Evolutionary conservation across 2,888 invertebrate species (phyloP).

Genomic region (Tachina lurida): DNA sequence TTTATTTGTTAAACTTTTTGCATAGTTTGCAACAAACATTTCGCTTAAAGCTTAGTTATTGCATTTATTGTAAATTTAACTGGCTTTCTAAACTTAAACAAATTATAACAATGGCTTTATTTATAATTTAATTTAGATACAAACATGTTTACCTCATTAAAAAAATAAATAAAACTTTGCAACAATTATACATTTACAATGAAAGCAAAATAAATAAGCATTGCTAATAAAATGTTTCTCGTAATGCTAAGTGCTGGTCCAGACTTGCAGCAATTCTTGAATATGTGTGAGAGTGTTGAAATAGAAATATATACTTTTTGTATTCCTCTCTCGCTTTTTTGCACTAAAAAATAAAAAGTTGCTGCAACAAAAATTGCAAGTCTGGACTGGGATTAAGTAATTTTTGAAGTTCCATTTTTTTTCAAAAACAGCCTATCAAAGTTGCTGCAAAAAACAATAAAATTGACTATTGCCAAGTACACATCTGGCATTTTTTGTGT

Average conservation of each 20-base stretch:
- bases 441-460: neutral
- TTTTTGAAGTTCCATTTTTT: conserved; percentile 22
- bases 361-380: too few species aligned
- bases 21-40: conserved; percentile 16
- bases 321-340: too few species aligned
- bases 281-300: too few species aligned
- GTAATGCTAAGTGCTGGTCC: too few species aligned
- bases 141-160: conserved; percentile 21
- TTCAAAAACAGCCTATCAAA: conserved; percentile 32
- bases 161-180: neutral
- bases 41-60: conserved; percentile 50
- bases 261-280: too few species aligned
- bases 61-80: conserved; percentile 46
- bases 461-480: too few species aligned
- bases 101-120: conserved; percentile 16
- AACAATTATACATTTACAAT: conserved; percentile 37
- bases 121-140: conserved; percentile 6
- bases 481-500: too few species aligned
- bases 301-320: too few species aligned
- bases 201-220: conserved; percentile 3
- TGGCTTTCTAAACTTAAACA: conserved; percentile 47
- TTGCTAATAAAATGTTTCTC: conserved; percentile 12
- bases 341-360: too few species aligned
- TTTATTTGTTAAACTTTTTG: neutral
- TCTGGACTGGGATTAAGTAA: too few species aligned